A percentile compares a stretch with the other conserved stretches of the same genome.
These are phyloP conservation scores for Carassius carassius DNA, from an alignment of 2,113 vertebrate species.

Conservation along the genomic window DNA sequence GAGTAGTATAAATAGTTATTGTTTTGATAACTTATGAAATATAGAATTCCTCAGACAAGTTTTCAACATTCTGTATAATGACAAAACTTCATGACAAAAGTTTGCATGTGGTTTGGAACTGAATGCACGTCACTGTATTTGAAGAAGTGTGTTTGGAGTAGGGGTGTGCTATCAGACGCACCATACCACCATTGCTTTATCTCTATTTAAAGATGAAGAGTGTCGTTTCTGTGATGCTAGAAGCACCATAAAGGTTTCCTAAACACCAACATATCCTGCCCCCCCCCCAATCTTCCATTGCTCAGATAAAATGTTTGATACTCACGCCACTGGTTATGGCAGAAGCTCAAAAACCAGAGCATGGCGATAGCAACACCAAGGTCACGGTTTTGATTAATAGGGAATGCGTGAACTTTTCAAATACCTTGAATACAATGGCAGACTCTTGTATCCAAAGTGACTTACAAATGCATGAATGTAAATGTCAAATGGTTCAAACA, in stretches of 20 bases:
- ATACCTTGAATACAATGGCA: not conserved
- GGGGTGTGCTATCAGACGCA: too few species aligned
- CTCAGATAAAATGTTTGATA: not conserved
- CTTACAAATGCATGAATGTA: too few species aligned
- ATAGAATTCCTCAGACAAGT: not conserved
- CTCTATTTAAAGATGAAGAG: not conserved
- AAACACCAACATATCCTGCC: not conserved
- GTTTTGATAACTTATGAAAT: too few species aligned
- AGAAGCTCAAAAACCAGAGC: not conserved
- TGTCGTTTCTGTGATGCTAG: not conserved
- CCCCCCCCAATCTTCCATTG: not conserved
- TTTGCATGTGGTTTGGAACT: constrained; percentile 22
- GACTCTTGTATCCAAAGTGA: too few species aligned
- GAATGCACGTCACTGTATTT: not conserved
- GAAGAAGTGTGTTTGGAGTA: not conserved
- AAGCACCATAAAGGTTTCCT: too few species aligned
- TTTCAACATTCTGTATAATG: not conserved
- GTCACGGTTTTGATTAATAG: not conserved
- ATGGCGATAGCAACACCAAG: not conserved
- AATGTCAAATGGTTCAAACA: not conserved
- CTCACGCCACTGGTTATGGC: not conserved
- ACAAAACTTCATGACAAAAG: not conserved
- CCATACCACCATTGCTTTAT: not conserved
- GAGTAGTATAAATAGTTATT: not conserved
- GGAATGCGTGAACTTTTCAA: too few species aligned